phyloP scores from a whole-genome alignment of 2,797 vertebrate genomes.

The Huso huso region DNA sequence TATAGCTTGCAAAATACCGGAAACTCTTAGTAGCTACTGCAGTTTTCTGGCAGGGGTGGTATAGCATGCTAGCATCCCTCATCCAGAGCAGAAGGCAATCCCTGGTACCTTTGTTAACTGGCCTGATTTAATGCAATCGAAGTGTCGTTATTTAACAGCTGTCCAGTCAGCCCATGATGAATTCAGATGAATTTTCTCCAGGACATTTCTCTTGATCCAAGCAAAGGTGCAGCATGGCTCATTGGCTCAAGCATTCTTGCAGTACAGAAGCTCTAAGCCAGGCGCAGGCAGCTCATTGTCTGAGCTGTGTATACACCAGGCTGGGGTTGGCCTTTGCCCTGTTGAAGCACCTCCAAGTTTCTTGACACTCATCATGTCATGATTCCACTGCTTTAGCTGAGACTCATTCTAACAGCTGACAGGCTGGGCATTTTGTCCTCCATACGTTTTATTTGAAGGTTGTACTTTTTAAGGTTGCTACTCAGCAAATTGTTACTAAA shows the following conservation, averaged over 20 bases:
- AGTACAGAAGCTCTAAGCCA: neutral
- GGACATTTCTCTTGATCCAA: neutral
- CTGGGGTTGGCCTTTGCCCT: constrained; percentile 34
- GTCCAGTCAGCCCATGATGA: too few species aligned
- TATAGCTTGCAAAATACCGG: neutral
- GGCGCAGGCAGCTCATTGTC: neutral
- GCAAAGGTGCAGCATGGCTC: neutral
- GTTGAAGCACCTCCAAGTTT: constrained; percentile 69
- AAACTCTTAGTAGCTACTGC: constrained; percentile 47
- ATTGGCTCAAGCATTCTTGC: neutral
- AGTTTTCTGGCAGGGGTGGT: constrained; percentile 51
- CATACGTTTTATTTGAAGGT: constrained; percentile 37
- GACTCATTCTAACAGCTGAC: constrained; percentile 62
- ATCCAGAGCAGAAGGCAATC: constrained; percentile 56
- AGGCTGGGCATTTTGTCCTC: constrained; percentile 37
- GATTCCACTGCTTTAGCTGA: constrained; percentile 66
- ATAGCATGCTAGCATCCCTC: constrained; percentile 45
- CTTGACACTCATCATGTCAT: constrained; percentile 63
- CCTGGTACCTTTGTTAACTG: constrained; percentile 66
- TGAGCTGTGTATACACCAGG: constrained; percentile 67
- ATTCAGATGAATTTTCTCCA: too few species aligned
- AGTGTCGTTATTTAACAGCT: constrained; percentile 4
- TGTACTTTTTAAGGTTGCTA: neutral
- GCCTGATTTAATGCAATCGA: constrained; percentile 51
- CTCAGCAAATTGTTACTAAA: constrained; percentile 8